Conservation (phyloP, 2,113 vertebrate species). For the Odontophorus gujanensis region DNA sequence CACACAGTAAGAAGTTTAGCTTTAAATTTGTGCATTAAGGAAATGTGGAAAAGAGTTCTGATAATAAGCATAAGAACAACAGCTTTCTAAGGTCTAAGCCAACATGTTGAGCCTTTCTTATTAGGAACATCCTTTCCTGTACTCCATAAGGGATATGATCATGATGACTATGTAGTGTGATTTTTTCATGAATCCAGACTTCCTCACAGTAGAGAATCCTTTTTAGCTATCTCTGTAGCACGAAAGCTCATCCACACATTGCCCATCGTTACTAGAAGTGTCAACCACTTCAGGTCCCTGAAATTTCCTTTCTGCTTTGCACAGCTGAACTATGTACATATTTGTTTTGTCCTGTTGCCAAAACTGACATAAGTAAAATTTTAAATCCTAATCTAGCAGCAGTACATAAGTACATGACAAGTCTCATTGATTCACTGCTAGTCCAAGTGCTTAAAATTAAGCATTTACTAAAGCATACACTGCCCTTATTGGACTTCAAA, state of each 20-base stretch:
- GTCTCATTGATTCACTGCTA: background rate
- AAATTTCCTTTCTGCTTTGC: background rate
- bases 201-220: background rate
- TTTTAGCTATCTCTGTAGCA: background rate
- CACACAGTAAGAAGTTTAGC: background rate
- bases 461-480: background rate
- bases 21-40: background rate
- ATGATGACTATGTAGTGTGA: background rate
- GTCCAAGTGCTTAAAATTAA: background rate
- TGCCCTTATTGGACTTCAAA: background rate
- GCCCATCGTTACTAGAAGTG: background rate
- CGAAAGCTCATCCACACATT: background rate
- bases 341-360: background rate
- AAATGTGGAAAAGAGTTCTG: background rate
- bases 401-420: background rate
- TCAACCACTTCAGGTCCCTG: fast-evolving
- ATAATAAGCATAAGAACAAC: background rate
- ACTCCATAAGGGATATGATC: background rate
- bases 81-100: background rate
- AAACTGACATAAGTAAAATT: background rate
- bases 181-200: background rate
- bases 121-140: background rate
- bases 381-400: background rate
- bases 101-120: background rate
- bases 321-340: background rate